phyloP scores from a whole-genome alignment of 1,140 invertebrate genomes.

The Grapholita molesta region DNA sequence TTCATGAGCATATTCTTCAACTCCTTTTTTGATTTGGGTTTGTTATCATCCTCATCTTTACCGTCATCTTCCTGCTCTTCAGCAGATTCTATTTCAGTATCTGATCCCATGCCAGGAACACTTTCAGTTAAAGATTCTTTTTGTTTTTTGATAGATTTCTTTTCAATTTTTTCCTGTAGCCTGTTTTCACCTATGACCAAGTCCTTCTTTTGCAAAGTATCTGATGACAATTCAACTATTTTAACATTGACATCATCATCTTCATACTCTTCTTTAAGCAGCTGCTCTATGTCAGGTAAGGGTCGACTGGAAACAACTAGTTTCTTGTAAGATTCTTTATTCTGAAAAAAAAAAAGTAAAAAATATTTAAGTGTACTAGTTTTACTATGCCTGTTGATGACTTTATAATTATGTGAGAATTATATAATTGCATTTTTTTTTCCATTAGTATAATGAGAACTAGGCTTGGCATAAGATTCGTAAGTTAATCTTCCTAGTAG shows the following conservation, averaged over 20 bases:
- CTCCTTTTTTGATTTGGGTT: slow-evolving; percentile 80
- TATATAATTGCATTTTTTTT: no score
- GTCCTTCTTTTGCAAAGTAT: slow-evolving; percentile 81
- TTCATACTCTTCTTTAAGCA: slow-evolving; percentile 83
- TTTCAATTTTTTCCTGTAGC: slow-evolving; percentile 57
- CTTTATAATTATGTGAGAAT: no score
- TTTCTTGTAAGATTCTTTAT: slow-evolving; percentile 82
- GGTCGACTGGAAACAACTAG: slow-evolving; percentile 81
- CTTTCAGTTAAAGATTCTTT: slow-evolving; percentile 39
- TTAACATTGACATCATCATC: slow-evolving; percentile 87
- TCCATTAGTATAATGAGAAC: no score
- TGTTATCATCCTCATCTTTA: slow-evolving; percentile 58
- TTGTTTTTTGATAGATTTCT: slow-evolving; percentile 34
- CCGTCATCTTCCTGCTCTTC: slow-evolving; percentile 68
- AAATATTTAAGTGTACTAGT: no score
- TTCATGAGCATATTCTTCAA: slow-evolving; percentile 83
- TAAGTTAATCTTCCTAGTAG: no score
- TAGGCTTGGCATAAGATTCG: no score
- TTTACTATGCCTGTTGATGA: no score
- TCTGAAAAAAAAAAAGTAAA: slow-evolving; percentile 73
- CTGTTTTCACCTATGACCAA: slow-evolving; percentile 85
- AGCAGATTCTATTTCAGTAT: slow-evolving; percentile 24
- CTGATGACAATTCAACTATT: slow-evolving; percentile 84
- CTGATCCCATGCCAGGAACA: slow-evolving; percentile 66
- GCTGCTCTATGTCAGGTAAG: slow-evolving; percentile 83